Conservation (phyloP, 2,797 vertebrate genomes). For the Euphonia xanthogaster region DNA sequence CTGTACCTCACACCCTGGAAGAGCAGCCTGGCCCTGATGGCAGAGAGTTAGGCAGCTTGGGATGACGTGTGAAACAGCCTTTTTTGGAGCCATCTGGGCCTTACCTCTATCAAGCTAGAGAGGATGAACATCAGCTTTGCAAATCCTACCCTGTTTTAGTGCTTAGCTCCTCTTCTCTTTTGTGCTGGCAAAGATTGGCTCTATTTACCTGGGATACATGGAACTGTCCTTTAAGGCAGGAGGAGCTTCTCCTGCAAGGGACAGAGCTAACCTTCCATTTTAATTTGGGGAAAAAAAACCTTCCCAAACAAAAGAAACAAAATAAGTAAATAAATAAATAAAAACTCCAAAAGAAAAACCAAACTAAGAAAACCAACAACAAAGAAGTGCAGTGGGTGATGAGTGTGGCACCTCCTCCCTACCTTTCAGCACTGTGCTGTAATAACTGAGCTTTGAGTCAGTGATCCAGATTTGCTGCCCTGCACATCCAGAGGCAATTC, state of each 20-base stretch:
- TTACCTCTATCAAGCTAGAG: background rate
- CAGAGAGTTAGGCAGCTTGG: background rate
- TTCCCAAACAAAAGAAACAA: background rate
- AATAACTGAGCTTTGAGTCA: background rate
- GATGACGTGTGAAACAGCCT: background rate
- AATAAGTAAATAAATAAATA: too few species aligned
- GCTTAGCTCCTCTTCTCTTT: background rate
- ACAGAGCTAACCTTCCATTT: background rate
- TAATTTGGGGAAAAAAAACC: background rate
- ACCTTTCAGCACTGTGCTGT: background rate
- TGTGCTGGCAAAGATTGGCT: background rate
- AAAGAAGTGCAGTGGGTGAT: fast-evolving
- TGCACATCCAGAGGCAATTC: background rate
- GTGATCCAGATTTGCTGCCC: background rate
- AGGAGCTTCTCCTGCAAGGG: background rate
- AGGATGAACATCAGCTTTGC: background rate
- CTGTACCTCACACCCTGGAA: background rate
- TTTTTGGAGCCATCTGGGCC: background rate
- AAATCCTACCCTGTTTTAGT: background rate
- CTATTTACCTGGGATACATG: background rate
- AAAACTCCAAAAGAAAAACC: background rate
- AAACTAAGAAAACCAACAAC: background rate
- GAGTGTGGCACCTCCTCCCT: background rate
- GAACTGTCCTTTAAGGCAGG: background rate
- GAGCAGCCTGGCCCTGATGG: background rate